Conservation (phyloP, 37 sponge, comb jelly and placozoan genomes). For the Lycopodina hypogea region DNA sequence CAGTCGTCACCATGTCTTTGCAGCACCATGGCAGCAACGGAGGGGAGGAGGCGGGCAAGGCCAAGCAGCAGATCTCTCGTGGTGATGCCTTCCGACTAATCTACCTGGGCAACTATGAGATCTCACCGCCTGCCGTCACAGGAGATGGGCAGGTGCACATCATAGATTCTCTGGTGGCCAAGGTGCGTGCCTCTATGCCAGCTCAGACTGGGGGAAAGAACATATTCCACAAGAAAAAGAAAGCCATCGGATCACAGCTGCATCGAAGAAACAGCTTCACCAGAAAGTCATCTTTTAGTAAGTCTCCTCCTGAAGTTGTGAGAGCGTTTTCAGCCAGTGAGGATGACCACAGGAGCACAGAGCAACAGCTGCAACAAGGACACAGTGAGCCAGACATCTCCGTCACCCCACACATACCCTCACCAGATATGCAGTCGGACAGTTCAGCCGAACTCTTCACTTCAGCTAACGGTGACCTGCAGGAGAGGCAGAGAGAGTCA, state of each 20-base stretch:
- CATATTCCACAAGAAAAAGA: background rate
- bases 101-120: constrained; percentile 11
- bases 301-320: too few species aligned
- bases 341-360: too few species aligned
- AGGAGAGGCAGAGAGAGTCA: too few species aligned
- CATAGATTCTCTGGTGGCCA: constrained; percentile 16
- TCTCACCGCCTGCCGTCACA: constrained; percentile 3
- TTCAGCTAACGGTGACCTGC: too few species aligned
- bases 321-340: too few species aligned
- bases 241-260: background rate
- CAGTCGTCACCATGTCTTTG: constrained; percentile 2
- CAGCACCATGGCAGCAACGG: background rate
- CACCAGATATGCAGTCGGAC: too few species aligned
- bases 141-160: constrained; percentile 3
- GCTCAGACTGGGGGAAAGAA: background rate
- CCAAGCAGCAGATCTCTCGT: background rate
- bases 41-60: background rate
- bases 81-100: background rate
- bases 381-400: too few species aligned
- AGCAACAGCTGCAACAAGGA: too few species aligned
- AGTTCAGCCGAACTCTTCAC: too few species aligned
- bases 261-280: background rate
- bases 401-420: too few species aligned
- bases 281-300: background rate
- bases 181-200: background rate